Evolutionary conservation across 30 jellyfish, hydroid and myxozoan genomes (phyloP).

Genomic region (Mastigias papua): DNA sequence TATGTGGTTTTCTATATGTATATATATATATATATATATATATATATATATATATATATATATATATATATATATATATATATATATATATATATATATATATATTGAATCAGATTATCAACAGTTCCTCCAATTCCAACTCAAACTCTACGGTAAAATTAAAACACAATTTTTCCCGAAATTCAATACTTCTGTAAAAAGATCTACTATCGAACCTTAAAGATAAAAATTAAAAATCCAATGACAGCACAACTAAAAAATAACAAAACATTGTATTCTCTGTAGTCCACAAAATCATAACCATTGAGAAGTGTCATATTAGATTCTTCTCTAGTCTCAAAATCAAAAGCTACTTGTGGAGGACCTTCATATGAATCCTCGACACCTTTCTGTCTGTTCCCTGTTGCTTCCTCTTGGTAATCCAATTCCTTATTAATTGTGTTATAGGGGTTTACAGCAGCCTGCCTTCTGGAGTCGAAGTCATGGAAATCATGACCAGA

Average conservation of each 20-base stretch:
- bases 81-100: too few relatives aligned
- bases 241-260: not conserved
- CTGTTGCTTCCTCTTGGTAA: slow-evolving; percentile 7
- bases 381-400: not conserved
- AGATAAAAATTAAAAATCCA: not conserved
- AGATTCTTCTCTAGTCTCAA: not conserved
- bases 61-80: too few relatives aligned
- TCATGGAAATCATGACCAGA: slow-evolving; percentile 64
- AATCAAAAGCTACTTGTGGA: too few relatives aligned
- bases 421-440: slow-evolving; percentile 7
- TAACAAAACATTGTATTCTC: not conserved
- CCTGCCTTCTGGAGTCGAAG: not conserved
- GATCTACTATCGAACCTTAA: not conserved
- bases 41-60: too few relatives aligned
- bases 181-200: too few relatives aligned
- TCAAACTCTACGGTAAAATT: too few relatives aligned
- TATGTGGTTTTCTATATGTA: too few relatives aligned
- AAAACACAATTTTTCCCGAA: too few relatives aligned
- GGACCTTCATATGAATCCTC: not conserved
- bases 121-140: too few relatives aligned
- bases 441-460: not conserved
- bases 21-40: too few relatives aligned
- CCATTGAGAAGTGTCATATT: not conserved
- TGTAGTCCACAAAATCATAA: not conserved
- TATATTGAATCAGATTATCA: too few relatives aligned